Conservation (phyloP, 2,797 vertebrate genomes). For the Anisognathus igniventris region DNA sequence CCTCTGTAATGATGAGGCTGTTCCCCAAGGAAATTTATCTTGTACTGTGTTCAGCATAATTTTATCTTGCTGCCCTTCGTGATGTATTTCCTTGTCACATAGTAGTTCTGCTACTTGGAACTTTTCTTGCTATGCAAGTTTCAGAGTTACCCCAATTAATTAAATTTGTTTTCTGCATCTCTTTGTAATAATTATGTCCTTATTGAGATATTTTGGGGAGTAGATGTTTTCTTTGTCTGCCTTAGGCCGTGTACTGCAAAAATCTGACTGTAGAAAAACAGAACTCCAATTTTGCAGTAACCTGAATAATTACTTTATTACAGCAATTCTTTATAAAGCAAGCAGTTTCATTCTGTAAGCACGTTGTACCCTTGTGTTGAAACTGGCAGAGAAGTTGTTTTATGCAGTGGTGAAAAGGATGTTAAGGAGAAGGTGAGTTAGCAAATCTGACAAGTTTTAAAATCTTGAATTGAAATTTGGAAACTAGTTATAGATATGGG, state of each 20-base stretch:
- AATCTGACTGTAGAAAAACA: not conserved
- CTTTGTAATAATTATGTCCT: not conserved
- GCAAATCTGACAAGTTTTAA: not conserved
- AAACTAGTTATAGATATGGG: not conserved
- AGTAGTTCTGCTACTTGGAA: not conserved
- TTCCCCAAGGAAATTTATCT: not conserved
- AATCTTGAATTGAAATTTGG: not conserved
- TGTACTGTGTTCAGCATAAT: not conserved
- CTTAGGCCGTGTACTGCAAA: not conserved
- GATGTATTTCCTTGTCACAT: not conserved
- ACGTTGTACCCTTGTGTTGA: rapidly evolving
- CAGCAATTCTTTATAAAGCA: not conserved
- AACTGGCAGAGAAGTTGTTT: not conserved
- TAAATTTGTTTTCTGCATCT: not conserved
- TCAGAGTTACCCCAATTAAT: not conserved
- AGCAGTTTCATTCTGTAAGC: not conserved
- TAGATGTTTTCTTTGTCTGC: not conserved
- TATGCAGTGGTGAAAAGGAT: not conserved
- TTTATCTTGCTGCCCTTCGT: not conserved
- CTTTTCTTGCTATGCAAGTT: not conserved
- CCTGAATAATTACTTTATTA: not conserved
- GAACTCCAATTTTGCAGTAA: not conserved
- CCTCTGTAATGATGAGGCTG: not conserved
- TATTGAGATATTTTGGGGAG: not conserved
- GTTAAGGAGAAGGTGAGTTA: not conserved